phyloP scores from a whole-genome alignment of 2,113 vertebrate genomes.

The Pagrus major region DNA sequence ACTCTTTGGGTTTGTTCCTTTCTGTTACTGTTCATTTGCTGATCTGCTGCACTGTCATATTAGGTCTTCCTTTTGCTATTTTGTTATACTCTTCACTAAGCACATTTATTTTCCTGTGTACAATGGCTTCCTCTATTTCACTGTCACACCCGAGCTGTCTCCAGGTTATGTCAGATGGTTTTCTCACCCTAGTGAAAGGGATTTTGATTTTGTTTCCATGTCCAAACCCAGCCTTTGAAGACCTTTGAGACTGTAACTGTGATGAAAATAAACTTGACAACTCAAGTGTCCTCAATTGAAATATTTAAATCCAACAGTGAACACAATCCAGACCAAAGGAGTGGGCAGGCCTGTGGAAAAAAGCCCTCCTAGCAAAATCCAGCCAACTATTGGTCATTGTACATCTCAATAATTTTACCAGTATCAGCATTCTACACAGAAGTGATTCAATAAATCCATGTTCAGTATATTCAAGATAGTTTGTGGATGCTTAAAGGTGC shows the following conservation, averaged over 20 bases:
- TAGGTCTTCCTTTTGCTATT: conserved; percentile 8
- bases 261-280: conserved; percentile 4
- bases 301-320: not conserved
- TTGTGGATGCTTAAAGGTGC: too few relatives aligned
- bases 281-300: conserved; percentile 6
- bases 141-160: not conserved
- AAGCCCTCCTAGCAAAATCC: not conserved
- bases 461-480: not conserved
- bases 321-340: not conserved
- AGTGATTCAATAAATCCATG: not conserved
- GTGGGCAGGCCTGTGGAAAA: too few relatives aligned
- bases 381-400: not conserved
- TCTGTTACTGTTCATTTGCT: not conserved
- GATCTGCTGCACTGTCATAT: not conserved
- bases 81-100: not conserved
- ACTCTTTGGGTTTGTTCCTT: not conserved
- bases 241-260: conserved; percentile 3
- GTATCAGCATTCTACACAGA: not conserved
- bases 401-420: too few relatives aligned
- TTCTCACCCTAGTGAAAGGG: not conserved
- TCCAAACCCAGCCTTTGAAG: not conserved
- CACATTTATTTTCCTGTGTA: not conserved
- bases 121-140: not conserved
- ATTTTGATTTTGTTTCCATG: conserved; percentile 13
- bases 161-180: not conserved